Conservation (phyloP, 2,888 invertebrate genomes). For the Papilio protenor region DNA sequence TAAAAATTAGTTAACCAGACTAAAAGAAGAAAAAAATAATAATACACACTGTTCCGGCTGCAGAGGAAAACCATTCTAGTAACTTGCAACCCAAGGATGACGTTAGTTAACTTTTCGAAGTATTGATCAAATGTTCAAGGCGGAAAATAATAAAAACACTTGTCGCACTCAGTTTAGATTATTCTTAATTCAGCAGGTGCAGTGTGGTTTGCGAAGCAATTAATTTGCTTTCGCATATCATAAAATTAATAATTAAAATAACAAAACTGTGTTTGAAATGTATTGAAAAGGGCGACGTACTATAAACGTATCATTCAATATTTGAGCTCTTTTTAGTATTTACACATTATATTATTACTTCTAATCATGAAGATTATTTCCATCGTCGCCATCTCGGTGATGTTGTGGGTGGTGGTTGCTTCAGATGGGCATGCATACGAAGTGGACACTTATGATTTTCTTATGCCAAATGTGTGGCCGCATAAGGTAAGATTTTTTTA, state of each 20-base stretch:
- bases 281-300: not conserved
- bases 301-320: not conserved
- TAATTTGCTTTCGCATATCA: not conserved
- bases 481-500: conserved; percentile 84
- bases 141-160: conserved; percentile 63
- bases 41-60: not conserved
- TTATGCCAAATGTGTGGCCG: conserved; percentile 93
- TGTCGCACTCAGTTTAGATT: conserved; percentile 54
- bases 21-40: not conserved
- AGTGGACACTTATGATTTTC: conserved; percentile 86
- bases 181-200: conserved; percentile 43
- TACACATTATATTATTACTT: conserved; percentile 20
- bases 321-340: conserved; percentile 4
- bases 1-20: not conserved
- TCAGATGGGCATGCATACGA: conserved; percentile 60
- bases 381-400: conserved; percentile 52
- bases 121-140: conserved; percentile 64
- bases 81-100: conserved; percentile 61
- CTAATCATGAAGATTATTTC: conserved; percentile 56
- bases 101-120: conserved; percentile 58
- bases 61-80: not conserved
- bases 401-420: conserved; percentile 46
- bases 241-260: conserved; percentile 6
- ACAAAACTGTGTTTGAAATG: not conserved
- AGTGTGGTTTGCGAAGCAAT: conserved; percentile 21